Percentiles rank a stretch among this genome's conserved stretches.
Evolutionary conservation across 1,140 invertebrate species (phyloP).

Genomic region (Danaus melanippus): DNA sequence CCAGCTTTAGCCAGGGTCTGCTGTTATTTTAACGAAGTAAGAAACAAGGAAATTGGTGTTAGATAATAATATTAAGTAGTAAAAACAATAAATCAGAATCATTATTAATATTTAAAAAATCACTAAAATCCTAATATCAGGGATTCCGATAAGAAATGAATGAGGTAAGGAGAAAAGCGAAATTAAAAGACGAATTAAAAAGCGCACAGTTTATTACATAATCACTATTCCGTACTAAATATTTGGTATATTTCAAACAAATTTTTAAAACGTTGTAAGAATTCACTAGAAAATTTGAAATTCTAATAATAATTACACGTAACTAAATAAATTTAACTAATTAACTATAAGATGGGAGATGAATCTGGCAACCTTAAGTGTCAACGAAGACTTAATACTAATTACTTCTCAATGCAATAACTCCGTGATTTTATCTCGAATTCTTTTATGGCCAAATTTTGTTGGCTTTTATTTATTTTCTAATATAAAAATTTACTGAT

Average conservation of each 20-base stretch:
- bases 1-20: too few species aligned
- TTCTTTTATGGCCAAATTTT: constrained; percentile 6
- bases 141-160: neutral
- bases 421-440: constrained; percentile 5
- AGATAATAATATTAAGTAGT: too few species aligned
- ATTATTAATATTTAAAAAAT: too few species aligned
- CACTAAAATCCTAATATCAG: too few species aligned
- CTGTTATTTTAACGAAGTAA: too few species aligned
- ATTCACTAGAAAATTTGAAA: constrained; percentile 29
- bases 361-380: constrained; percentile 8
- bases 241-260: constrained; percentile 17
- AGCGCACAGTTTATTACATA: constrained; percentile 52
- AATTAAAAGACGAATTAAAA: constrained; percentile 40
- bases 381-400: too few species aligned
- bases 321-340: constrained; percentile 10
- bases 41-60: too few species aligned
- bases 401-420: constrained; percentile 7
- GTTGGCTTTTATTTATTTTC: constrained; percentile 3
- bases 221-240: constrained; percentile 34
- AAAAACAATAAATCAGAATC: too few species aligned
- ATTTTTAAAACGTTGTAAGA: constrained; percentile 17
- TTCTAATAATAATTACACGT: constrained; percentile 10
- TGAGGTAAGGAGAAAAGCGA: neutral
- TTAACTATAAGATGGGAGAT: constrained; percentile 3
- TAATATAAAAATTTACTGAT: too few species aligned